Base-by-base conservation (phyloP, 2,113 vertebrate genomes). In the Ammospiza caudacuta region DNA sequence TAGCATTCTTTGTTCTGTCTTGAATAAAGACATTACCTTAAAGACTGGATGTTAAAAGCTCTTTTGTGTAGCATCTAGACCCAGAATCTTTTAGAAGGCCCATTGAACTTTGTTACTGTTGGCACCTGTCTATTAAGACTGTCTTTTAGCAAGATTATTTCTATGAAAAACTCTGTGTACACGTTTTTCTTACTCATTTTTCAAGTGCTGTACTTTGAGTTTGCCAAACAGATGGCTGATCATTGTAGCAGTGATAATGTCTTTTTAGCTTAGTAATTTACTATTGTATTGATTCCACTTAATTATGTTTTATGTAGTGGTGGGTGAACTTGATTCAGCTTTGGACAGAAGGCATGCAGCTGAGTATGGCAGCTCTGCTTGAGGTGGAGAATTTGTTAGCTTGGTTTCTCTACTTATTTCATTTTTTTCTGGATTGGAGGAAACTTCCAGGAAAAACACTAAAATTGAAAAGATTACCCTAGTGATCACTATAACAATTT, bases 31-130 rank as follows among this genome's bases (percentile, higher is more conserved):
- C 8, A 8, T 84, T 72, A 52, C 67, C 68, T 88, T 90, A 72
- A 69, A 89, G 84, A 90, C 57, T 49, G 66, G 33, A 41, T 96
- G 62, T 95, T 96, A 82, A 94, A 94, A 94, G 90, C 55, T 90
- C 83, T 66, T 75, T 75, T 92, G 79, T 90, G 11, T 81, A 54
- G 79, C 74, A 88, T n/a, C 27, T 81, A 62, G 51, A 61, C 59
- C 69, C 37, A 68, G 90, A 95, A 88, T 73, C 52, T 39, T 92
- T 87, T 68, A 66, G 58, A 93, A 92, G 54, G 55, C 44, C 55
- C 59, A 61, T 92, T 97, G 95, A 95, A 88, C 69, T 62, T 58
- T 94, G 47, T 58, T 89, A 51, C 85, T 95, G 37, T 62, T 93
- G 90, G 90, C 91, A 96, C 83, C 80, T 96, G 80, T 67, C 81